Evolutionary conservation across 2,888 invertebrate genomes (phyloP), one percentile per base, ranked within the genome.

Genomic region (Pachycephus smyrnensis): DNA sequence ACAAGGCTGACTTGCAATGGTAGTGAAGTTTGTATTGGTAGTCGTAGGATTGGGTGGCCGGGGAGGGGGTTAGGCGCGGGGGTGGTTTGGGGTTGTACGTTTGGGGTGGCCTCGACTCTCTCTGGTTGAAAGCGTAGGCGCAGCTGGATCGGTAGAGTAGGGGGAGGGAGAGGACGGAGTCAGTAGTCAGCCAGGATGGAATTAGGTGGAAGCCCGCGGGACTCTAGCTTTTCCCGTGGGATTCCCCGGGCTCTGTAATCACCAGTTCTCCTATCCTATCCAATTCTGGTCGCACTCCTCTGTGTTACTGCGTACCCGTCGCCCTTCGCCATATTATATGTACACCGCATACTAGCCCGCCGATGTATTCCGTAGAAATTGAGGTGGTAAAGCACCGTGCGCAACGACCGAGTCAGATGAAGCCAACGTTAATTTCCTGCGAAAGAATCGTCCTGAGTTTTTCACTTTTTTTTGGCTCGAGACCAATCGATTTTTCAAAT

Each of bases 121-220:
- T 69, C 80, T 80, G 78, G 77, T 76, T 80, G 83, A 80, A 78
- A 82, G 80, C 82, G 80, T 85, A 82, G 79, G 80, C 76, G 77
- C 79, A 75, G 36, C 75, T 35, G 77, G 69, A 75, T 77, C 73
- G 79, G 77, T 55, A 79, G 79, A 79, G 79, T 76, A 74, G 77
- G 69, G 78, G 78, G 40, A 76, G 11, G 55, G 79, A 76, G 76
- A 85, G 87, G 88, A 84, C 79, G 83, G 84, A 84, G 82, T 86
- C 86, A 84, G 89, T 88, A 89, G 89, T 88, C 89, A 88, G 90
- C 88, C 89, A 87, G 90, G 90, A 90, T 89, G 90, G 90, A 90
- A 90, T 90, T 90, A 90, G 90, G 90, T 90, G 84, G 89, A 90
- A 89, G 85, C 90, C 88, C 89, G 85, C 83, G 90, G 90, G 89